Evolutionary conservation across 2,797 vertebrate genomes (phyloP), one percentile per base, ranked within the genome.

Genomic region (Epinephelus awoara): DNA sequence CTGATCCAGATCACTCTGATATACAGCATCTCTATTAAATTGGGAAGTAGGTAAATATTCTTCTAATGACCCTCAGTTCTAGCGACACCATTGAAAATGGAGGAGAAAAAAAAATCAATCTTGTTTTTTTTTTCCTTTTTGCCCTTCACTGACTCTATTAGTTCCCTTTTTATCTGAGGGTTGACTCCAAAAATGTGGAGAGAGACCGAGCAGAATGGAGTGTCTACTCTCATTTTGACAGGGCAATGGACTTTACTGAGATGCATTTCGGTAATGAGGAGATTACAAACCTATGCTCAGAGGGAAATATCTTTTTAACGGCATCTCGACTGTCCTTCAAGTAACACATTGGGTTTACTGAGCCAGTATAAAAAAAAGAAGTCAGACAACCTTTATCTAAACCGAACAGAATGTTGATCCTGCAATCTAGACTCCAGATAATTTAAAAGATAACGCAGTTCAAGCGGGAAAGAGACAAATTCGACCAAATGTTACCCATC

Each of bases 41-140:
- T 84, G 77, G 93, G 94, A 95, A 95, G 93, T 94, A 93, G 92
- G 95, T 94, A 95, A 95, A 96, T 96, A 95, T 96, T 94, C 92
- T 93, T 92, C 92, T 95, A 95, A 95, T 95, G 95, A 94, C 95
- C 91, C 89, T 87, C 73, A 80, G 68, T 93, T 92, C 88, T 93
- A 85, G 94, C 59, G 80, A 92, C 87, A 90, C 85, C 80, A 85
- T 50, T 86, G 87, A 92, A 95, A 93, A 89, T 72, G 75, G 76
- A 80, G 59, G n/a, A 10, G 67, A 2, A 61, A 79, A 75, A 80
- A 87, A 90, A 92, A 94, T 94, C 93, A 93, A 93, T 95, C 82
- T 77, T 68, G 50, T 82, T 88, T 85, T 91, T 89, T 87, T 82
- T 49, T 21, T 40, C 72, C 70, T 86, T 87, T 92, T 92, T 94